Percentiles rank a stretch among this genome's conserved stretches.
Conservation (phyloP, 1,140 invertebrate genomes). For the Maconellicoccus hirsutus region DNA sequence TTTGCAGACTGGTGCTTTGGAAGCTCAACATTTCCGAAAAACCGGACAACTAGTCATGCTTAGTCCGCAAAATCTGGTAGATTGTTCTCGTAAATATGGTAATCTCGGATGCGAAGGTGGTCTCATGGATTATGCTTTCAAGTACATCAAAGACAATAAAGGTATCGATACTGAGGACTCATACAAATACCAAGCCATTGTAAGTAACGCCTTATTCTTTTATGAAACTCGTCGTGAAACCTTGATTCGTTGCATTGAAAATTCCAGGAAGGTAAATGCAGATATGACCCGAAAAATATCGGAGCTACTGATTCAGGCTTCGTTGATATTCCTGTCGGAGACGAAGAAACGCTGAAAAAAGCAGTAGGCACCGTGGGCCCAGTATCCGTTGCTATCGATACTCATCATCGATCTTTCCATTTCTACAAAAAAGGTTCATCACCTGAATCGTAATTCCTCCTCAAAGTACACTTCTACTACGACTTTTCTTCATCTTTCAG, state of each 20-base stretch:
- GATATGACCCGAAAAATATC: conserved; percentile 53
- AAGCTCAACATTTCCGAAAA: conserved; percentile 49
- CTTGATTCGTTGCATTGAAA: no score
- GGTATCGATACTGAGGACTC: conserved; percentile 52
- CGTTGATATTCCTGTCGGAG: conserved; percentile 58
- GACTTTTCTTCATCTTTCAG: no score
- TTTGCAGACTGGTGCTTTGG: conserved; percentile 46
- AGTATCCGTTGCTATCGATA: conserved; percentile 63
- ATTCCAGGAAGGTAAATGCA: conserved; percentile 42
- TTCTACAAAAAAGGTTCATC: conserved; percentile 59
- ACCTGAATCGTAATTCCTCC: no score
- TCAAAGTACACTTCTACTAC: no score
- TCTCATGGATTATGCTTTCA: conserved; percentile 45
- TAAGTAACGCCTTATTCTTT: no score
- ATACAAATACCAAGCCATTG: conserved; percentile 49
- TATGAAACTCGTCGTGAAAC: not conserved
- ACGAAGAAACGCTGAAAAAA: conserved; percentile 55
- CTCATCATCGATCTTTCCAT: conserved; percentile 61
- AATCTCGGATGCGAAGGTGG: conserved; percentile 56
- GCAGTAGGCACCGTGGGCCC: conserved; percentile 74
- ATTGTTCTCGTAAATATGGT: conserved; percentile 47
- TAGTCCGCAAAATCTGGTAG: conserved; percentile 57
- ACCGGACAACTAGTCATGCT: conserved; percentile 47
- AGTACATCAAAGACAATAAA: conserved; percentile 47
- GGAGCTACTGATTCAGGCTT: conserved; percentile 77